Evolutionary conservation across 2,797 vertebrate genomes (phyloP).

Genomic region (Morelia viridis): DNA sequence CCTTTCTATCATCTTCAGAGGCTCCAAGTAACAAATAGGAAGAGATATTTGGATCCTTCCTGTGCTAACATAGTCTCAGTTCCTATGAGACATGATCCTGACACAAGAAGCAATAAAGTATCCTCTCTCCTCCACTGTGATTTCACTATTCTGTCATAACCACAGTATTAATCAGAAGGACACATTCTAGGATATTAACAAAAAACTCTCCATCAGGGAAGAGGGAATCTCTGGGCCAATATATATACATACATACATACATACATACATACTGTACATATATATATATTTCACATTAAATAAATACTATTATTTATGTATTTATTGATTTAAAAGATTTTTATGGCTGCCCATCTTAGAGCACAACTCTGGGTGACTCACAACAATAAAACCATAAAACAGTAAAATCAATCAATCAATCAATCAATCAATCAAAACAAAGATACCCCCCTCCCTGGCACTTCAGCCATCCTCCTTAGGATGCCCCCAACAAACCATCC

Average conservation of each 20-base stretch:
- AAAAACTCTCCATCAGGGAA: background rate
- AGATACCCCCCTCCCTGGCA: no score
- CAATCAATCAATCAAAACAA: background rate
- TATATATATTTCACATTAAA: background rate
- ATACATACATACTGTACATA: no score
- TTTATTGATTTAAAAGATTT: background rate
- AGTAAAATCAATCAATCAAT: background rate
- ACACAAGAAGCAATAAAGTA: background rate
- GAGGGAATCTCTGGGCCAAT: no score
- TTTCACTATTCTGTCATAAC: background rate
- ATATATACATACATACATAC: no score
- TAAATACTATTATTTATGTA: background rate
- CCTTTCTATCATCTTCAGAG: background rate
- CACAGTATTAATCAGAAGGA: background rate
- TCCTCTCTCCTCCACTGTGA: background rate
- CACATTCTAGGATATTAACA: background rate
- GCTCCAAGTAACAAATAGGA: background rate
- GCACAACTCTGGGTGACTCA: background rate
- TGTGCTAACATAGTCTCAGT: background rate
- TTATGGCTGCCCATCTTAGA: background rate
- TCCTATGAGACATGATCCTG: background rate
- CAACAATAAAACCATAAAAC: background rate
- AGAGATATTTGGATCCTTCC: background rate
- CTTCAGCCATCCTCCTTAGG: no score
- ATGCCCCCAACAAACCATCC: no score